A percentile compares a stretch with the other conserved stretches of the same genome.
phyloP scores from a whole-genome alignment of 2,113 vertebrate species.

The Anolis carolinensis region DNA sequence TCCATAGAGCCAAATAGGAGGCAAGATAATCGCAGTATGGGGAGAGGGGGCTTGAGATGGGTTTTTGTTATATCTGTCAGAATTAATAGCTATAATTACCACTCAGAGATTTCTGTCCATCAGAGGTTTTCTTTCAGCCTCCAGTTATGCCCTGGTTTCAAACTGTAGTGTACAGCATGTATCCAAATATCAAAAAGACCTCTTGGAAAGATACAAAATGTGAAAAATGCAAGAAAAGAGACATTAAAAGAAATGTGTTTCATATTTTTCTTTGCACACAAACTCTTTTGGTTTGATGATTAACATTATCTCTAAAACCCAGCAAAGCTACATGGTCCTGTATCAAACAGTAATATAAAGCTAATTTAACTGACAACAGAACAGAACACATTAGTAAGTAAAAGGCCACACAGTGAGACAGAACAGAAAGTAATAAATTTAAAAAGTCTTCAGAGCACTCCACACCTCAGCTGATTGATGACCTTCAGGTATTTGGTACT shows the following conservation, averaged over 20 bases:
- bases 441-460: not conserved
- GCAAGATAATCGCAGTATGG: not conserved
- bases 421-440: not conserved
- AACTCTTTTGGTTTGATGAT: not conserved
- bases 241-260: not conserved
- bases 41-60: not conserved
- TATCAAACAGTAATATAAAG: not conserved
- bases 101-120: not conserved
- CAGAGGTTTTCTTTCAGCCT: not conserved
- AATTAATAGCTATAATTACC: not conserved
- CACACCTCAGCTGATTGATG: not conserved
- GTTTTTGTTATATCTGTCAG: not conserved
- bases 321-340: not conserved
- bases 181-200: not conserved
- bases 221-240: not conserved
- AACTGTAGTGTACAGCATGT: not conserved
- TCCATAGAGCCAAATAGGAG: not conserved
- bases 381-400: slow-evolving; percentile 15
- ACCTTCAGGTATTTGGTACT: not conserved
- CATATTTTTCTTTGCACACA: not conserved
- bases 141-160: not conserved
- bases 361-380: slow-evolving; percentile 8
- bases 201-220: not conserved
- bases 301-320: slow-evolving; percentile 14
- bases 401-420: slow-evolving; percentile 16